These are phyloP conservation scores for Pseudochromis fuscus DNA, from an alignment of 2,797 vertebrate species.

Conservation along the genomic window DNA sequence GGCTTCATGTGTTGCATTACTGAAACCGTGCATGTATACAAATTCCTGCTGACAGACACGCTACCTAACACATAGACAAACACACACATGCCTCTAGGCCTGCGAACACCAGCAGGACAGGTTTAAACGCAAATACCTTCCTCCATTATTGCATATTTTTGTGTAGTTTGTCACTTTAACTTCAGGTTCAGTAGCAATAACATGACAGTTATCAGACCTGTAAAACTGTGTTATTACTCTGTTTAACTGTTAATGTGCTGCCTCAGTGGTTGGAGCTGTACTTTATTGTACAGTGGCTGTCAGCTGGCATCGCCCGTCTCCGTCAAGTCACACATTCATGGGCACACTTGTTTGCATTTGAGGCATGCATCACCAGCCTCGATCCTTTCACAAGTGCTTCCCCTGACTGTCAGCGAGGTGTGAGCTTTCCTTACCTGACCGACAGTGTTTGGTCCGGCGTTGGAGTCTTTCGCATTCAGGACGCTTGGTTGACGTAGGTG, in stretches of 20 bases:
- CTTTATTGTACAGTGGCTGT: background rate
- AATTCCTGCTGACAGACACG: background rate
- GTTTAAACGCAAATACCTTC: conserved; percentile 6
- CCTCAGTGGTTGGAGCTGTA: background rate
- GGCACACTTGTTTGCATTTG: conserved; percentile 31
- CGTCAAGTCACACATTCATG: background rate
- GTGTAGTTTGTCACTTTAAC: background rate
- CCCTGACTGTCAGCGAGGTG: conserved; percentile 30
- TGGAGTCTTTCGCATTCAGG: background rate
- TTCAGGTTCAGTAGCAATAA: background rate
- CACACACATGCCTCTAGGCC: background rate
- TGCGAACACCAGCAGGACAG: conserved; percentile 3
- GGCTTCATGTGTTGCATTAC: background rate
- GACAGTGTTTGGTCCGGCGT: background rate
- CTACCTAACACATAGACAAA: background rate
- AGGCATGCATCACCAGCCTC: conserved; percentile 41
- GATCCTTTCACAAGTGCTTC: background rate
- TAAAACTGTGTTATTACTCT: background rate
- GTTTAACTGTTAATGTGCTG: background rate
- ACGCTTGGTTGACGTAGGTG: background rate
- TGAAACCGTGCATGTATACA: background rate
- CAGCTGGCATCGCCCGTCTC: background rate
- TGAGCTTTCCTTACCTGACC: conserved; percentile 21
- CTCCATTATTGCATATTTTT: background rate
- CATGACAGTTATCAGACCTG: background rate